Evolutionary conservation across 2,888 invertebrate species (phyloP), one percentile per base, ranked within the genome.

Genomic region (Charanyca ferruginea): DNA sequence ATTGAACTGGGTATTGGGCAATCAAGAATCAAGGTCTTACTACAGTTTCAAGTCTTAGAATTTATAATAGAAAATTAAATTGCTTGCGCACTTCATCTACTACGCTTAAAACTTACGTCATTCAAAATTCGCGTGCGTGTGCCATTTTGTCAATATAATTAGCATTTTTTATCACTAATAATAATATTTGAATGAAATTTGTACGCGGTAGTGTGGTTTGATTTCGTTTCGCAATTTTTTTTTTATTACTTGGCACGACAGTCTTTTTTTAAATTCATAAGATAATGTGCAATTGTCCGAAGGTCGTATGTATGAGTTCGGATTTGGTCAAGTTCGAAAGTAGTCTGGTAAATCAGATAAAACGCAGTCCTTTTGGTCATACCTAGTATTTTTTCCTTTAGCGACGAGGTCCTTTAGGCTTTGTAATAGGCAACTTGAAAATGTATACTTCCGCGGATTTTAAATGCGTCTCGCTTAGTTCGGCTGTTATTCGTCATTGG

Each of bases 71-170:
- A 47, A n/a, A 70, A 64, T 52, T 49, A 68, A 38, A 41, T 58
- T 32, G 18, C 28, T 54, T 63, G 78, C 61, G 72, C 66, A 65
- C 58, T 62, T 32, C 23, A 60, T 42, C 16, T 38, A 38, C 23
- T 49, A 60, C 60, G 47, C 32, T n/a, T 41, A 5, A 6, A 54
- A 42, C 22, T 67, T 67, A 73, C 73, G 73, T 78, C 57, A 78
- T 60, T 22, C 7, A 20, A 45, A 76, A 49, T 59, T 73, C 28
- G 48, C 49, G 59, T 57, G 67, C 45, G 41, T 52, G n/a, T 57
- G 41, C n/a, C 8, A 42, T 58, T 51, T 74, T 63, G 44, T n/a
- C 8, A 48, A 62, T 65, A 23, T 72, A n/a, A 52, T 55, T 62
- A 38, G 28, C n/a, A 44, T 9, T 11, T 28, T 71, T 64, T 69